Evolutionary conservation across 2,888 invertebrate species (phyloP).

Genomic region (Rhagonycha lutea): DNA sequence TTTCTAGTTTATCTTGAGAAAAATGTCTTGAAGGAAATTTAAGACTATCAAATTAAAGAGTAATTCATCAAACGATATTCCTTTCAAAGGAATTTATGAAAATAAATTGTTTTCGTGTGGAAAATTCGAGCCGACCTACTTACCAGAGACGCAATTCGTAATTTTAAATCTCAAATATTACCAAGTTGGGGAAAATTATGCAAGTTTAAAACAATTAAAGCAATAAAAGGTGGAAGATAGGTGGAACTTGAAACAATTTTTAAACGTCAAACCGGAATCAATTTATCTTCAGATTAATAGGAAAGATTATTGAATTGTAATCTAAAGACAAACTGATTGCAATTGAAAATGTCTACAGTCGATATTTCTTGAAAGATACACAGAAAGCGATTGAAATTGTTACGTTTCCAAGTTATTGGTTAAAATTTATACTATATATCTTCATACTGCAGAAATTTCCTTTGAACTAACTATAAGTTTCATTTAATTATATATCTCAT

Average conservation of each 20-base stretch:
- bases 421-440: no score
- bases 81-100: not conserved
- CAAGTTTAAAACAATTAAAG: not conserved
- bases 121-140: not conserved
- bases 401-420: no score
- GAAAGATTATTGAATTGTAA: not conserved
- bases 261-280: not conserved
- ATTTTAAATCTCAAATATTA: not conserved
- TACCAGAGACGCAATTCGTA: not conserved
- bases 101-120: not conserved
- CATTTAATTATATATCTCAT: no score
- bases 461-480: no score
- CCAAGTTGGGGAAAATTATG: not conserved
- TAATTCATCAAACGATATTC: not conserved
- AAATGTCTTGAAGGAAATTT: not conserved
- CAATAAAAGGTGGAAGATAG: not conserved
- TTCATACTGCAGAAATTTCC: no score
- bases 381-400: no score
- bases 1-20: slow-evolving; percentile 6
- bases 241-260: not conserved
- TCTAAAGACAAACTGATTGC: not conserved
- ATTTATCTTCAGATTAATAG: not conserved
- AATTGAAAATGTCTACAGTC: no score
- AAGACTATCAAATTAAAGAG: not conserved
- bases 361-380: no score